Base-by-base conservation (phyloP, 2,888 invertebrate genomes). In the Diaphora mendica region DNA sequence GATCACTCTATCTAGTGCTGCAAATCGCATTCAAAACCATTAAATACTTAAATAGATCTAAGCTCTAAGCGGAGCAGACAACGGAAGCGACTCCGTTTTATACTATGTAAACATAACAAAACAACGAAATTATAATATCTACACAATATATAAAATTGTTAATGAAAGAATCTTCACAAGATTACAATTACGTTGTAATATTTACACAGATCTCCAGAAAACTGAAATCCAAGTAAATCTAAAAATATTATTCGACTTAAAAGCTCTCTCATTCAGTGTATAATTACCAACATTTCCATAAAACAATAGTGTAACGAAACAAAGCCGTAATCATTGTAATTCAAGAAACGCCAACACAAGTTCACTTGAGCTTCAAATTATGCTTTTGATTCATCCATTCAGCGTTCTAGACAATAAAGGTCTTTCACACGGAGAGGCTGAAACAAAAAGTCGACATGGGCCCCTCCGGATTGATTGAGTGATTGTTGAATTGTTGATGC, bases 401-500 rank as follows among this genome's bases (percentile, higher is more conserved):
- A 77, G 77, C 44, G 75, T 79, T 73, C 70, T 79, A 78, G 77
- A 79, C 72, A 77, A 80, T 76, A 70, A 80, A 76, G 65, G 79
- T 78, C 78, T 80, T 80, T 82, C 82, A 87, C 88, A 81, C 82
- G 80, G 79, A 85, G 74, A 82, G 79, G 76, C 83, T 86, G 86
- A 90, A 88, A 87, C 88, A 88, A 89, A 87, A 82, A 76, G 74
- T 78, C 73, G 77, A 77, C 89, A 88, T 84, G 86, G 86, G 87
- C 69, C 76, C 69, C 75, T 86, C 77, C 69, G 76, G 76, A 64
- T 79, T 83, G 89, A 91, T 91, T 91, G 89, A 91, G 86, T 86
- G 89, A 86, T 90, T 88, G 89, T 88, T 88, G 88, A 83, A 86
- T 90, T 88, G 89, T 88, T 88, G 87, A 83, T 87, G 86, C 86